Base-by-base conservation (phyloP, 1,140 invertebrate species). In the Wasmannia auropunctata region DNA sequence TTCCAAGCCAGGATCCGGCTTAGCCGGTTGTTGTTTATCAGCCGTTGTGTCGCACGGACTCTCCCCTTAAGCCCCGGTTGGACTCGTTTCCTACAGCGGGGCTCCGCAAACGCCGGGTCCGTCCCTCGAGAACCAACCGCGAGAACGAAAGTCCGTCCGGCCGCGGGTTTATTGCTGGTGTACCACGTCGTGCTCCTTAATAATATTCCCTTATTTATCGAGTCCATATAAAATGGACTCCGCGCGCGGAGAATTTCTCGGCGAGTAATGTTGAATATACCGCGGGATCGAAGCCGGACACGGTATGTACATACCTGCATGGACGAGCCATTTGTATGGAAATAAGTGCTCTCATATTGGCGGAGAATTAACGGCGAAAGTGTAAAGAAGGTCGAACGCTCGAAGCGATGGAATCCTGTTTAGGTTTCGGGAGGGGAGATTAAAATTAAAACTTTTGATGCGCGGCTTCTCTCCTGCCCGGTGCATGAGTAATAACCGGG, bases 1-100 rank as follows among this genome's bases (percentile, higher is more conserved):
- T 49, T 46, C 28, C 34, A 56, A 83, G 54, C 37, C 14, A 37
- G 46, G 28, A 84, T 67, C 54, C 40, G 28, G 76, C 87, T 89
- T 77, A 83, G 84, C 65, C 34, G 31, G 8, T 51, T 34, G 67
- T 76, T 86, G 85, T 89, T 89, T 88, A 89, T 89, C 84, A 83
- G 46, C 28, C 63, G 40, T 54, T 58, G 60, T n/a, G 28, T 46
- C 49, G 54, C 69, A 54, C 60, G 19, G 67, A 69, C 34, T 43
- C 46, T 40, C 56, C 25, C 10, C 11, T 40, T 86, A 14, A 86
- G 88, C 76, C 87, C 54, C 56, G 19, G 28, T 69, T 22, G 62
- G 83, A 76, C 84, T 88, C 40, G 87, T 84, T 69, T 7, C 62
- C 70, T 76, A 77, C 34, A 70, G 74, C 40, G 69, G 51, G n/a